Percentiles rank a stretch among this genome's conserved stretches.
Evolutionary conservation across 2,888 invertebrate genomes (phyloP).

Genomic region (Cheilosia grossa): DNA sequence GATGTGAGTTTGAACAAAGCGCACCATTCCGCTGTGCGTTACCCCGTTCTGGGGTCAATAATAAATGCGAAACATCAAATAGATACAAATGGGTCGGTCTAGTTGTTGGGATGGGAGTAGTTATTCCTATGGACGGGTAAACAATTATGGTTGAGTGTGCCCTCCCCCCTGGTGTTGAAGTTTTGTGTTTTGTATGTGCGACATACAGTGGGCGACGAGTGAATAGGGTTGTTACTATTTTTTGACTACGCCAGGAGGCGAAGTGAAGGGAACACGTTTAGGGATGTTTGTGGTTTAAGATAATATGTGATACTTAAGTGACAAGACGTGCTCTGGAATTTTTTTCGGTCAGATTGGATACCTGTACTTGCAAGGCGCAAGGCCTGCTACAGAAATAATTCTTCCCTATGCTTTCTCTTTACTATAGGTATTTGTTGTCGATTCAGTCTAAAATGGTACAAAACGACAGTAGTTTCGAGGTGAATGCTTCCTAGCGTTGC

Average conservation of each 20-base stretch:
- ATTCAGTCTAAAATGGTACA: too few relatives aligned
- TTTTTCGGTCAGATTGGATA: too few relatives aligned
- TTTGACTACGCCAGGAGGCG: not conserved
- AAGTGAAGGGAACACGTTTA: too few relatives aligned
- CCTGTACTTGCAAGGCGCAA: too few relatives aligned
- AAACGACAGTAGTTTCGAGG: too few relatives aligned
- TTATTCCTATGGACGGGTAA: constrained; percentile 20
- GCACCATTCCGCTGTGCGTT: constrained; percentile 4
- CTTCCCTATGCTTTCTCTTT: too few relatives aligned
- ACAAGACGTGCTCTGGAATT: too few relatives aligned
- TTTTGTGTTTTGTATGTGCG: constrained; percentile 45
- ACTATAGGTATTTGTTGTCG: too few relatives aligned
- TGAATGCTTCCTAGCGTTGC: too few relatives aligned
- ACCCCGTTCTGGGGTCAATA: constrained; percentile 49
- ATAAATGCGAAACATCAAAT: constrained; percentile 54
- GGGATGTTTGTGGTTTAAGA: too few relatives aligned
- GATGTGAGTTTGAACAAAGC: constrained; percentile 48
- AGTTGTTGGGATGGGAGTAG: not conserved
- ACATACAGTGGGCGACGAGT: constrained; percentile 14
- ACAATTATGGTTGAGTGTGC: constrained; percentile 29
- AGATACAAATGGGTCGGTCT: constrained; percentile 37
- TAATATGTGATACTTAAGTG: too few relatives aligned
- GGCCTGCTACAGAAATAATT: too few relatives aligned
- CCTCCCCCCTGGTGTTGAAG: constrained; percentile 4
- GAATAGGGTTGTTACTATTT: not conserved